Evolutionary conservation across 1,140 invertebrate genomes (phyloP).

Genomic region (Aphaenogaster rudis): DNA sequence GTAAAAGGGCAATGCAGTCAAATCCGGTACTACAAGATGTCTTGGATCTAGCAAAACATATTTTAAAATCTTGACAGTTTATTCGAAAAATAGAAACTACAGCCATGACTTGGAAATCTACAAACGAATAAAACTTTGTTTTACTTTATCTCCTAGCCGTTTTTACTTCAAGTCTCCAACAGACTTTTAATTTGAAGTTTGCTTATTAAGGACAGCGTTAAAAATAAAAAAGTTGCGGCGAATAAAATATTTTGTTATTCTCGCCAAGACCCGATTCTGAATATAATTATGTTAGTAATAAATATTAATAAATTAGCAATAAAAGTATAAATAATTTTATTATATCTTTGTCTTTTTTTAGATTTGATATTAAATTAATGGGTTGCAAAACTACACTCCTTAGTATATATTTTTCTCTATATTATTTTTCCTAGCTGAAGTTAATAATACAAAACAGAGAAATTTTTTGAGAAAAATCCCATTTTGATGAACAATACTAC

Average conservation of each 20-base stretch:
- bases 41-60: background rate
- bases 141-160: background rate
- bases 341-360: background rate
- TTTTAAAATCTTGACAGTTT: slow-evolving; percentile 11
- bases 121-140: background rate
- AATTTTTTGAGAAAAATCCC: background rate
- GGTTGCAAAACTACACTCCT: background rate
- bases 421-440: background rate
- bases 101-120: background rate
- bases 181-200: slow-evolving; percentile 19
- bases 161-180: background rate
- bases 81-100: background rate
- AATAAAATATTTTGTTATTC: background rate
- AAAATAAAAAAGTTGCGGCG: background rate
- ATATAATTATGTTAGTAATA: background rate
- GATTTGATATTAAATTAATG: background rate
- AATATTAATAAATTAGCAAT: background rate
- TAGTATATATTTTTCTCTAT: background rate
- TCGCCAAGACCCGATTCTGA: background rate
- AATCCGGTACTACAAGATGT: slow-evolving; percentile 4
- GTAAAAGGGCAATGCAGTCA: slow-evolving; percentile 25
- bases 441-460: background rate
- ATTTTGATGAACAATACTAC: background rate
- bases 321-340: background rate
- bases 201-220: slow-evolving; percentile 4